Percentiles rank a stretch among this genome's conserved stretches.
phyloP scores from a whole-genome alignment of 2,113 vertebrate genomes.

The Bufo bufo region DNA sequence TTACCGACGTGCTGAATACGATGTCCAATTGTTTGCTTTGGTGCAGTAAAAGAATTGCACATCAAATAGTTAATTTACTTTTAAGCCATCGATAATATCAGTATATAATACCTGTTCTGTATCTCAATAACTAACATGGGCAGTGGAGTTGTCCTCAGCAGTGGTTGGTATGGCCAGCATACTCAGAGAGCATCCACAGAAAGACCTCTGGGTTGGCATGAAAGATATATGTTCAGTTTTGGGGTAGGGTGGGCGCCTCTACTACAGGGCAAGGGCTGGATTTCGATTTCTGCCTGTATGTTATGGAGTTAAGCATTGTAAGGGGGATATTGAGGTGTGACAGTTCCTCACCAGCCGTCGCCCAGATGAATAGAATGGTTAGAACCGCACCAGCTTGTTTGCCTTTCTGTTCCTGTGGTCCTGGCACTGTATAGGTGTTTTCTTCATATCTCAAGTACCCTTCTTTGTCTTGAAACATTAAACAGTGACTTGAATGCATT shows the following conservation, averaged over 20 bases:
- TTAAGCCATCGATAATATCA: too few relatives aligned
- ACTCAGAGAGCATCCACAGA: too few relatives aligned
- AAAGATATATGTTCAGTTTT: neutral
- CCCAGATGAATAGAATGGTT: neutral
- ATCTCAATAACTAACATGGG: too few relatives aligned
- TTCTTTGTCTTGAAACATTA: conserved; percentile 42
- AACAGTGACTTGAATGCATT: conserved; percentile 27
- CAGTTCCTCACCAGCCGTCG: neutral
- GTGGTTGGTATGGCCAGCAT: neutral
- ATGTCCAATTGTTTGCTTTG: neutral
- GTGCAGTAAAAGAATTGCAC: too few relatives aligned
- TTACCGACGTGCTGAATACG: neutral
- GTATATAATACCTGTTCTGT: too few relatives aligned
- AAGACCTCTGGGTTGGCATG: neutral
- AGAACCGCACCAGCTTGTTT: neutral
- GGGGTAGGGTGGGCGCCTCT: too few relatives aligned
- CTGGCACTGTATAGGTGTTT: conserved; percentile 37
- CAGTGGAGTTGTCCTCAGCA: neutral
- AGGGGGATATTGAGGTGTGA: neutral
- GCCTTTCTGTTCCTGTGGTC: conserved; percentile 15
- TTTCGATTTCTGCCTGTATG: neutral
- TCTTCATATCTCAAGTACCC: conserved; percentile 27
- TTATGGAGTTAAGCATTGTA: neutral
- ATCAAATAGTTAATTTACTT: too few relatives aligned
- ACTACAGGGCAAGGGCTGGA: neutral